phyloP scores from a whole-genome alignment of 53 echinoderm and acorn worm genomes.

The Holothuria leucospilota region DNA sequence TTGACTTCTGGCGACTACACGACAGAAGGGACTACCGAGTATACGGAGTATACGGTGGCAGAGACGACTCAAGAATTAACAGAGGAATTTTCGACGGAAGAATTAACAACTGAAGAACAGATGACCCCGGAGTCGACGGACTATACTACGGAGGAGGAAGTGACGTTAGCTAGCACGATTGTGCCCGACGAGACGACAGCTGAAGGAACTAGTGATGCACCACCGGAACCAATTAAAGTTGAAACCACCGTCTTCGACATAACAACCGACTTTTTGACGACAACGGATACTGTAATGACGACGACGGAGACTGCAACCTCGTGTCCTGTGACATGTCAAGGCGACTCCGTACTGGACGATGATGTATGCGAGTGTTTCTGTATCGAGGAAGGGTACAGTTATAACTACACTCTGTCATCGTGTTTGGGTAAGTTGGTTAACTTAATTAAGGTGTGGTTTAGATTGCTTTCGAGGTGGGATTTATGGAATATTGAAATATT shows the following conservation, averaged over 20 bases:
- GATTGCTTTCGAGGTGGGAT: too few relatives aligned
- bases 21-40: not conserved
- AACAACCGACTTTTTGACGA: not conserved
- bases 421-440: not conserved
- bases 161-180: too few relatives aligned
- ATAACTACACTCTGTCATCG: conserved; percentile 21
- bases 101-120: not conserved
- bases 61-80: too few relatives aligned
- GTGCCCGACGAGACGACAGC: not conserved
- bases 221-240: not conserved
- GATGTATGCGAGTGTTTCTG: conserved; percentile 16
- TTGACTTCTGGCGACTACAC: not conserved
- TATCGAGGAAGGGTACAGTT: not conserved
- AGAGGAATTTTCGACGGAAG: not conserved
- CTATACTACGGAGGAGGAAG: too few relatives aligned
- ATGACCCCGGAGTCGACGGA: not conserved
- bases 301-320: not conserved
- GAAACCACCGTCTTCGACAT: not conserved
- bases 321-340: not conserved
- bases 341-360: not conserved
- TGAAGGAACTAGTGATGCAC: not conserved
- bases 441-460: too few relatives aligned
- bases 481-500: too few relatives aligned
- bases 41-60: too few relatives aligned
- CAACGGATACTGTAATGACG: not conserved